Evolutionary conservation across 2,888 invertebrate species (phyloP), one percentile per base, ranked within the genome.

Genomic region (Panorpa germanica): DNA sequence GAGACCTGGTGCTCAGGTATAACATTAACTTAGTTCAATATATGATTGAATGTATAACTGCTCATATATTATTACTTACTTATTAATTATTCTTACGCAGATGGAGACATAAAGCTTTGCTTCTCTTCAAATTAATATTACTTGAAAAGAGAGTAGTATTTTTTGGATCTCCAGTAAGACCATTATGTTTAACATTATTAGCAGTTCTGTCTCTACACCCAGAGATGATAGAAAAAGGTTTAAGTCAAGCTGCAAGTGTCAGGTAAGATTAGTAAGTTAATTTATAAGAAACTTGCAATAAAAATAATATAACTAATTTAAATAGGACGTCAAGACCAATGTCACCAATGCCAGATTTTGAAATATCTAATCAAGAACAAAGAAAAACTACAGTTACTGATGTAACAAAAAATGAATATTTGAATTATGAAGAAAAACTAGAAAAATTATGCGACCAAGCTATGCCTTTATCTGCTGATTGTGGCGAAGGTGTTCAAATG

Each of bases 141-240:
- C 59, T 98, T 34, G 85, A 95, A 47, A 73, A 78, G 41, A 69
- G 81, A 49, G 77, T 95, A 23, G 68, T 98, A 31, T 83, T 95
- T 48, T 86, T 82, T 53, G 83, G 88, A 32, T 78, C 90, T 12
- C 93, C 95, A 3, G 95, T 93, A 3, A 78, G 86, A 35, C 71
- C 77, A 5, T 60, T 96, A 39, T 91, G 93, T 41, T 70, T 78
- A 5, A 70, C 81, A 4, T 70, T 96, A 41, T 58, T 98, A 31
- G 78, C 91, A 5, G 61, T 96, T 28, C 61, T 91, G 1, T 95
- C 95, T 2, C 53, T 98, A 19, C 72, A 88, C 54, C 96, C 96
- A 29, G 77, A 74, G 25, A 74, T 90, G 59, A 63, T 91, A 39
- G 86, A 90, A 48, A 66, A 65, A 45, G 91, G 91, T 3, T 63